Conservation (phyloP, 2,888 invertebrate genomes). For the Elmis aenea region DNA sequence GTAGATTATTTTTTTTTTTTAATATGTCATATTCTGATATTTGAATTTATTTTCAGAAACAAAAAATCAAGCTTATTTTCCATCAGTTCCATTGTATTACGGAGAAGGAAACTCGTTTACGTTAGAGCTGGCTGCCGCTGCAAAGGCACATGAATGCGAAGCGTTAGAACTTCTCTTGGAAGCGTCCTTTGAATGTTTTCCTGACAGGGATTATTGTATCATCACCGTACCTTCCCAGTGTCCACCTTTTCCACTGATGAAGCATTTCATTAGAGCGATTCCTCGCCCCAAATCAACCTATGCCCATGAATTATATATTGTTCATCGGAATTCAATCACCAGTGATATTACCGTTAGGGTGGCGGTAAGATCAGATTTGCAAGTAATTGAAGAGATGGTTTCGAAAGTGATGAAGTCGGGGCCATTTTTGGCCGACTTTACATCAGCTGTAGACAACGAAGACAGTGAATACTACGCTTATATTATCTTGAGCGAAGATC, state of each 20-base stretch:
- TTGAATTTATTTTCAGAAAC: conserved; percentile 5
- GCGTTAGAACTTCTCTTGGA: conserved; percentile 55
- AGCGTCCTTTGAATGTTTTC: conserved; percentile 63
- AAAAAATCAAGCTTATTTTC: background rate
- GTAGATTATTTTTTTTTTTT: no score
- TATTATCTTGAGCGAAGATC: conserved; percentile 29
- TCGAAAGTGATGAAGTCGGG: conserved; percentile 23
- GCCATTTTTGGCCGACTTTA: conserved; percentile 26
- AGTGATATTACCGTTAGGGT: conserved; percentile 27
- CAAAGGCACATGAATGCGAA: conserved; percentile 50
- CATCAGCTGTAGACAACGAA: conserved; percentile 23
- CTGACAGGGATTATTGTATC: conserved; percentile 60
- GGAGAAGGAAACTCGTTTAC: conserved; percentile 58
- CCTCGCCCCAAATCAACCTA: conserved; percentile 40
- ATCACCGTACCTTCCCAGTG: conserved; percentile 53
- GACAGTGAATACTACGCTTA: conserved; percentile 30
- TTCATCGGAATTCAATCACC: conserved; percentile 42
- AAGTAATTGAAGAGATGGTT: conserved; percentile 26
- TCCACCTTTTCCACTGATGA: conserved; percentile 51
- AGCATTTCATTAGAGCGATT: conserved; percentile 50
- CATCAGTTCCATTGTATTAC: conserved; percentile 15
- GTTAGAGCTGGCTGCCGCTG: conserved; percentile 57
- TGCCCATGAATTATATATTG: conserved; percentile 45
- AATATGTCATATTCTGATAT: no score
- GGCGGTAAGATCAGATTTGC: conserved; percentile 27